Percentiles rank a stretch among this genome's conserved stretches.
phyloP scores from a whole-genome alignment of 1,140 invertebrate species.

The Leptinotarsa lineolata region DNA sequence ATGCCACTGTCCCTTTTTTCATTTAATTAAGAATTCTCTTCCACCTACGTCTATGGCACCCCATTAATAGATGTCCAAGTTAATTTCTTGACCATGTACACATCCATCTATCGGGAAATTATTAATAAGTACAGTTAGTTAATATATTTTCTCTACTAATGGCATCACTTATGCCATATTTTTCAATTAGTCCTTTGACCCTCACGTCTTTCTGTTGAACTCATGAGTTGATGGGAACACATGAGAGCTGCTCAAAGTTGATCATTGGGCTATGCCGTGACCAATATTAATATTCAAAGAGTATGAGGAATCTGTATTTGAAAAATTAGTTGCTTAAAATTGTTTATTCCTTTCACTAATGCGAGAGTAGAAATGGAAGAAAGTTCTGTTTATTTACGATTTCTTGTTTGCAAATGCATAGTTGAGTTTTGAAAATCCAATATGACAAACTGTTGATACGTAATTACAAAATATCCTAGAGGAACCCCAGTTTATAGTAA shows the following conservation, averaged over 20 bases:
- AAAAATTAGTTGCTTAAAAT: no score
- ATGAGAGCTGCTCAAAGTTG: background rate
- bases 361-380: no score
- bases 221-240: slow-evolving; percentile 25
- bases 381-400: no score
- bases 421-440: no score
- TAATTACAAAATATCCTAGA: no score
- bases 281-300: slow-evolving; percentile 16
- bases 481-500: no score
- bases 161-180: slow-evolving; percentile 38
- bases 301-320: background rate
- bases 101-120: slow-evolving; percentile 31
- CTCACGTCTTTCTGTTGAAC: slow-evolving; percentile 36
- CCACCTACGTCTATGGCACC: background rate
- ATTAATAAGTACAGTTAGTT: slow-evolving; percentile 40
- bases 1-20: no score
- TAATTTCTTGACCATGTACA: background rate
- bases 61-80: background rate
- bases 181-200: slow-evolving; percentile 40
- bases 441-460: no score
- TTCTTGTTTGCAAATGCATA: no score
- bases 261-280: slow-evolving; percentile 6
- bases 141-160: slow-evolving; percentile 40
- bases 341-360: no score
- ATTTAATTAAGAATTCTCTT: no score